Evolutionary conservation across 2,888 invertebrate species (phyloP).

Genomic region (Bruchidius siliquastri): DNA sequence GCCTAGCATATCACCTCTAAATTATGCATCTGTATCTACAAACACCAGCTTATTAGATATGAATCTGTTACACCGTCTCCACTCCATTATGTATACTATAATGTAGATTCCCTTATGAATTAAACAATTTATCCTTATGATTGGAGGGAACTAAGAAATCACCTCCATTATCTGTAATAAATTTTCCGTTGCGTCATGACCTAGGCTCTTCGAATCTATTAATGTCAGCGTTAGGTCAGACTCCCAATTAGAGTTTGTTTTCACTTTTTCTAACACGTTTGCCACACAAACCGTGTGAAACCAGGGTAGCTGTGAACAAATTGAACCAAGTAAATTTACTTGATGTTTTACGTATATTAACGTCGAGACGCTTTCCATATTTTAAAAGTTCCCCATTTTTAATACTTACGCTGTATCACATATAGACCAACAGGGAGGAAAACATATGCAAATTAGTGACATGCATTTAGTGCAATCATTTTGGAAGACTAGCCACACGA

Average conservation of each 20-base stretch:
- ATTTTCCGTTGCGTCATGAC: not conserved
- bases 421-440: too few relatives aligned
- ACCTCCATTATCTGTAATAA: not conserved
- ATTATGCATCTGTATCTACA: too few relatives aligned
- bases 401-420: too few relatives aligned
- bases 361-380: too few relatives aligned
- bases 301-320: too few relatives aligned
- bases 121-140: not conserved
- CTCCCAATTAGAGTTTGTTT: not conserved
- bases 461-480: too few relatives aligned
- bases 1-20: too few relatives aligned
- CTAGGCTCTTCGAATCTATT: not conserved
- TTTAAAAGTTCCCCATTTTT: too few relatives aligned
- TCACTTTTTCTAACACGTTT: not conserved
- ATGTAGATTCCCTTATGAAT: not conserved
- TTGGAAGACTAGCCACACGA: too few relatives aligned
- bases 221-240: not conserved
- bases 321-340: too few relatives aligned
- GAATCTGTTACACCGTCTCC: not conserved
- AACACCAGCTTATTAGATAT: not conserved
- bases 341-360: too few relatives aligned
- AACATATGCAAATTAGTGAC: too few relatives aligned
- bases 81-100: not conserved
- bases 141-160: not conserved
- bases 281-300: not conserved